Evolutionary conservation across 2,797 vertebrate genomes (phyloP).

Genomic region (Prionace glauca): DNA sequence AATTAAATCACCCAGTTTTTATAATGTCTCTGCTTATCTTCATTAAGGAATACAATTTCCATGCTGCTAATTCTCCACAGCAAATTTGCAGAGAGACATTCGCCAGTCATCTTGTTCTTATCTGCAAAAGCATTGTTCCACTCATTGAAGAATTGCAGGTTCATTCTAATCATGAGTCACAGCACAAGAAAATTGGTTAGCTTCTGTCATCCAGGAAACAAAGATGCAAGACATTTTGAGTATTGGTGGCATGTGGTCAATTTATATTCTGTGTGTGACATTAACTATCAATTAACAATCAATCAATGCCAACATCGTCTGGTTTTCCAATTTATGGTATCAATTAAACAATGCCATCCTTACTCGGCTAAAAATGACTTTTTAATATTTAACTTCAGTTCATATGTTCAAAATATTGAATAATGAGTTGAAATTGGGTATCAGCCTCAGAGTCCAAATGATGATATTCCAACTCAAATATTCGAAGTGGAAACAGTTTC

Average conservation of each 20-base stretch:
- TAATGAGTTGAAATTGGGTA: background rate
- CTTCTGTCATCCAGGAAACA: background rate
- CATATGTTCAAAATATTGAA: background rate
- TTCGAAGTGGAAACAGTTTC: background rate
- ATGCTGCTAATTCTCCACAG: background rate
- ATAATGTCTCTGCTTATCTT: background rate
- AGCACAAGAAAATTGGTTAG: background rate
- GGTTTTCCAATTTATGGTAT: background rate
- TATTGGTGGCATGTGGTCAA: background rate
- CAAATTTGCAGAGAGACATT: background rate
- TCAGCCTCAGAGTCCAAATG: background rate
- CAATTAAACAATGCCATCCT: background rate
- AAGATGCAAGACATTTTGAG: background rate
- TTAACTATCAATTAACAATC: background rate
- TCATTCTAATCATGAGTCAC: background rate
- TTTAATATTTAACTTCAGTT: background rate
- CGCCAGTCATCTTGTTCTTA: background rate
- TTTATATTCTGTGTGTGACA: background rate
- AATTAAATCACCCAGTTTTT: conserved; percentile 1
- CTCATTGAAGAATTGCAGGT: background rate
- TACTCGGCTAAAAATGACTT: background rate
- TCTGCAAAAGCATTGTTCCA: background rate
- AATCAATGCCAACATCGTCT: background rate
- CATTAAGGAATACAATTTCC: conserved; percentile 16
- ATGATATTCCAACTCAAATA: background rate